phyloP scores from a whole-genome alignment of 1,140 invertebrate genomes.

The Drosophila arizonae region DNA sequence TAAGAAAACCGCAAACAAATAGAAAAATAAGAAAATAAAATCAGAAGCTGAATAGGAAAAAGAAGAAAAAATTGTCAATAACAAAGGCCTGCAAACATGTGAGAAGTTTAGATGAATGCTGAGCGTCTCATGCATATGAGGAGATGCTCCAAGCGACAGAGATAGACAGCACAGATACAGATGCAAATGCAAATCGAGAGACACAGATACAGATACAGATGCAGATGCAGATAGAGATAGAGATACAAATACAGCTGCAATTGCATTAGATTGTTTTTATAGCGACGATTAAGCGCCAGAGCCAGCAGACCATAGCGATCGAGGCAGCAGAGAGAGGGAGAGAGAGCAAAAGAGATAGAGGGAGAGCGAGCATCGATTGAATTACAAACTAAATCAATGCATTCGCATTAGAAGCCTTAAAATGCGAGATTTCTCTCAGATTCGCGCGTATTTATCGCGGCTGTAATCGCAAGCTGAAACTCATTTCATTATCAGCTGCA shows the following conservation, averaged over 20 bases:
- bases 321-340: slow-evolving; percentile 13
- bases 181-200: slow-evolving; percentile 2
- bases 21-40: not conserved
- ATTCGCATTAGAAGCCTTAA: slow-evolving; percentile 53
- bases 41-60: not conserved
- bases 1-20: slow-evolving; percentile 57
- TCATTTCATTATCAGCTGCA: slow-evolving; percentile 80
- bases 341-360: slow-evolving; percentile 27
- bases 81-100: slow-evolving; percentile 53
- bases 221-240: not conserved
- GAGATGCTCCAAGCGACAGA: slow-evolving; percentile 14
- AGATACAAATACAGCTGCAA: not conserved
- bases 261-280: slow-evolving; percentile 47
- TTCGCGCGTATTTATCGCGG: slow-evolving; percentile 73
- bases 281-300: slow-evolving; percentile 52
- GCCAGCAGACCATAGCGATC: slow-evolving; percentile 26
- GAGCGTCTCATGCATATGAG: slow-evolving; percentile 26
- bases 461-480: slow-evolving; percentile 62
- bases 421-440: slow-evolving; percentile 32
- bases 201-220: slow-evolving; percentile 18
- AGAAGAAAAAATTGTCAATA: slow-evolving; percentile 35
- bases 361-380: slow-evolving; percentile 60
- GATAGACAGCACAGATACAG: slow-evolving; percentile 18
- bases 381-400: slow-evolving; percentile 55
- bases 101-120: slow-evolving; percentile 27